Conservation (phyloP, 2,113 vertebrate species). For the Eulemur rufifrons region DNA sequence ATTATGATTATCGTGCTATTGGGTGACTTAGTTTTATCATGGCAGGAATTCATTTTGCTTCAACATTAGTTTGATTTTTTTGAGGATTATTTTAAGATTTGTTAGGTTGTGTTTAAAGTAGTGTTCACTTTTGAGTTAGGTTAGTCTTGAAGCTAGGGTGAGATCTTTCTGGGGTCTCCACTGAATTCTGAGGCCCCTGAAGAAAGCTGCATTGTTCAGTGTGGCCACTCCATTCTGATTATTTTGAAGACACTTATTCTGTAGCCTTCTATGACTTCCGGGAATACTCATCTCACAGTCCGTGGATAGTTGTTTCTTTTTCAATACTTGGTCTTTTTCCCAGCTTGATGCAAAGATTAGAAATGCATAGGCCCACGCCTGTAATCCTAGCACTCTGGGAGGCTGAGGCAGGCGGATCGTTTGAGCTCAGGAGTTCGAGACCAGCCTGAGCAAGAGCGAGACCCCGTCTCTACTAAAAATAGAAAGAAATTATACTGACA, state of each 20-base stretch:
- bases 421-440: no score
- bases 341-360: not conserved
- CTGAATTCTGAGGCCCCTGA: not conserved
- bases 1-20: not conserved
- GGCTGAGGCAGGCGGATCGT: no score
- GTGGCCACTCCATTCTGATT: not conserved
- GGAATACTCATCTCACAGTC: not conserved
- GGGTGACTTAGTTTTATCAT: not conserved
- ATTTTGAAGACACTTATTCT: not conserved
- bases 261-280: not conserved
- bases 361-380: not conserved
- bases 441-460: no score
- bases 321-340: not conserved
- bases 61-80: not conserved
- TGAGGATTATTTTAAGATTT: not conserved
- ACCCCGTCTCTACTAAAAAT: no score
- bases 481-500: no score
- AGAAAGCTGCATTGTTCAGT: not conserved
- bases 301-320: not conserved
- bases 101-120: not conserved
- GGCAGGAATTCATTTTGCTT: not conserved
- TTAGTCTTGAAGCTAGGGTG: not conserved
- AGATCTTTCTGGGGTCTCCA: not conserved
- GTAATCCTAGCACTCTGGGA: no score
- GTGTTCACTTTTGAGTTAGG: not conserved